Conservation (phyloP, 2,113 vertebrate genomes). For the Ursus arctos region DNA sequence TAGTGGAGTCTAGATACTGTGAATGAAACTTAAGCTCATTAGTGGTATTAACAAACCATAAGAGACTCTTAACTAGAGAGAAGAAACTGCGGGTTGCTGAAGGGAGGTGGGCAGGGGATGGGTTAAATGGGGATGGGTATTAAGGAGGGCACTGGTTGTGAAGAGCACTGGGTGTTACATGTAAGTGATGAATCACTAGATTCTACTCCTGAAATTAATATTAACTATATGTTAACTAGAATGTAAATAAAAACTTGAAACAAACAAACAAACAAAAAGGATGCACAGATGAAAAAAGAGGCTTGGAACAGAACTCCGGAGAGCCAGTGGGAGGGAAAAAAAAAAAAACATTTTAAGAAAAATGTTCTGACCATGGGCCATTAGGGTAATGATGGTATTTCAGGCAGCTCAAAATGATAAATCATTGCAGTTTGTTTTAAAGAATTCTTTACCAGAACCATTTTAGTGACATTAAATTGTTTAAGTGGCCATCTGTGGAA, state of each 20-base stretch:
- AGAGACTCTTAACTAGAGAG: not conserved
- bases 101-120: not conserved
- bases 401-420: slow-evolving; percentile 35
- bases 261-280: not conserved
- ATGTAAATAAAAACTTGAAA: not conserved
- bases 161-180: not conserved
- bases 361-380: slow-evolving; percentile 1
- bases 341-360: not conserved
- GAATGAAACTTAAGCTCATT: not conserved
- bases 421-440: not conserved
- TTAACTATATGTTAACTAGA: not conserved
- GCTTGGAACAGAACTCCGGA: not conserved
- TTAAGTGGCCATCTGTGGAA: slow-evolving; percentile 62
- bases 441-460: slow-evolving; percentile 58
- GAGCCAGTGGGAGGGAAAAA: not conserved
- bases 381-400: slow-evolving; percentile 37
- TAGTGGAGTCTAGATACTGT: not conserved
- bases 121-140: not conserved
- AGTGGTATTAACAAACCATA: not conserved
- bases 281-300: not conserved
- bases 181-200: not conserved
- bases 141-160: not conserved
- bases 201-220: not conserved
- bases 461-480: slow-evolving; percentile 46
- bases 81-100: not conserved